phyloP scores from a whole-genome alignment of 2,113 vertebrate species.

The Cervus canadensis region DNA sequence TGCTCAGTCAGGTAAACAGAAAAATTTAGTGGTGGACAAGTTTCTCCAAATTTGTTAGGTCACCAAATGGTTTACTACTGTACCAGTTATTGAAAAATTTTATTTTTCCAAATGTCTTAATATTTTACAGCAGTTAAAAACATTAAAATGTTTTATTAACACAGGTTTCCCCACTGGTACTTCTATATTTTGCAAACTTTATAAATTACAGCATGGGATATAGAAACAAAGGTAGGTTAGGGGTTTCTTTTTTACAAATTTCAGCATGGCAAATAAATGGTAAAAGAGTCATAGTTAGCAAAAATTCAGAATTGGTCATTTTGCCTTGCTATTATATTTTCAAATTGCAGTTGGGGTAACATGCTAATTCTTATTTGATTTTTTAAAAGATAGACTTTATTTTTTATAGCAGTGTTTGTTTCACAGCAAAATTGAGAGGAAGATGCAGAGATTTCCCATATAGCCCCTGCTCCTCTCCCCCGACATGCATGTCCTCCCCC shows the following conservation, averaged over 20 bases:
- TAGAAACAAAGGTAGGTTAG: background rate
- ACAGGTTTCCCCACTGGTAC: background rate
- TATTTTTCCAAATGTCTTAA: background rate
- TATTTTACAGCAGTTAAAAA: background rate
- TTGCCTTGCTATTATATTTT: conserved; percentile 17
- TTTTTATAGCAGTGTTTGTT: background rate
- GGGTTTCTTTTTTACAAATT: background rate
- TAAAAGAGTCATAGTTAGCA: background rate
- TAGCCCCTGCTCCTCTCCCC: background rate
- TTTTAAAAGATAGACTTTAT: background rate
- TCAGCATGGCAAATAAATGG: background rate
- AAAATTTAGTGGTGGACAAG: background rate
- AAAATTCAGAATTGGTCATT: conserved; percentile 11
- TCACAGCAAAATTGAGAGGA: background rate
- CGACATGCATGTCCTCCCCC: background rate
- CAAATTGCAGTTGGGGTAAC: background rate
- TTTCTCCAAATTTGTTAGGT: background rate
- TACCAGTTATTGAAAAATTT: background rate
- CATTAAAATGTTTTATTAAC: background rate
- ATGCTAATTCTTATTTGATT: background rate
- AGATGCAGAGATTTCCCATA: background rate
- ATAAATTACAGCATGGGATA: background rate
- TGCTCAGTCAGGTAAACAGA: background rate
- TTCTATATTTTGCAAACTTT: conserved; percentile 8
- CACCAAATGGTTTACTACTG: background rate